phyloP scores from a whole-genome alignment of 2,113 vertebrate species.

The Dipodomys stephensi region DNA sequence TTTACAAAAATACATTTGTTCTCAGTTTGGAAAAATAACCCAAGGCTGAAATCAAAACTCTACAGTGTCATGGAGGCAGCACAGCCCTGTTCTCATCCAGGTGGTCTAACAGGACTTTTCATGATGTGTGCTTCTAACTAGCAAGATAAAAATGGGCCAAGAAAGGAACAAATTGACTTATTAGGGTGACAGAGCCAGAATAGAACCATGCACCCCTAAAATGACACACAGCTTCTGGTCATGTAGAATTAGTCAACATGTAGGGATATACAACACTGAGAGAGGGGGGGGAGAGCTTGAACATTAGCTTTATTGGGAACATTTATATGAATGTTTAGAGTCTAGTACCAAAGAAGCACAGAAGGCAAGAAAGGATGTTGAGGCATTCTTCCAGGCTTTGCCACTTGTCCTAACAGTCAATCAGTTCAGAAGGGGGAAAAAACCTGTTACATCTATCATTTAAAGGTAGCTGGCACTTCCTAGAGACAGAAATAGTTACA shows the following conservation, averaged over 20 bases:
- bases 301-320: not conserved
- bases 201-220: too few relatives aligned
- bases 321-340: not conserved
- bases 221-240: not conserved
- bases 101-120: not conserved
- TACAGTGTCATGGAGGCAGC: not conserved
- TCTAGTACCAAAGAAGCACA: not conserved
- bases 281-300: not conserved
- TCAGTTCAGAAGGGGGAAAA: constrained; percentile 13
- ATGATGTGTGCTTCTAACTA: not conserved
- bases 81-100: accelerated
- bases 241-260: too few relatives aligned
- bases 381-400: not conserved
- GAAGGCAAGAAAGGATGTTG: not conserved
- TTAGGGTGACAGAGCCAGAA: not conserved
- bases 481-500: not conserved
- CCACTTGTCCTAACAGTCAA: not conserved
- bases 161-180: not conserved
- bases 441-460: not conserved
- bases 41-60: not conserved
- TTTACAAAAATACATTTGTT: not conserved
- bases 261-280: not conserved
- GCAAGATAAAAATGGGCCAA: not conserved
- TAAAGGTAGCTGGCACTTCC: not conserved
- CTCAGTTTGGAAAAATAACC: not conserved